Evolutionary conservation across 2,113 vertebrate species (phyloP).

Genomic region (Columba livia): DNA sequence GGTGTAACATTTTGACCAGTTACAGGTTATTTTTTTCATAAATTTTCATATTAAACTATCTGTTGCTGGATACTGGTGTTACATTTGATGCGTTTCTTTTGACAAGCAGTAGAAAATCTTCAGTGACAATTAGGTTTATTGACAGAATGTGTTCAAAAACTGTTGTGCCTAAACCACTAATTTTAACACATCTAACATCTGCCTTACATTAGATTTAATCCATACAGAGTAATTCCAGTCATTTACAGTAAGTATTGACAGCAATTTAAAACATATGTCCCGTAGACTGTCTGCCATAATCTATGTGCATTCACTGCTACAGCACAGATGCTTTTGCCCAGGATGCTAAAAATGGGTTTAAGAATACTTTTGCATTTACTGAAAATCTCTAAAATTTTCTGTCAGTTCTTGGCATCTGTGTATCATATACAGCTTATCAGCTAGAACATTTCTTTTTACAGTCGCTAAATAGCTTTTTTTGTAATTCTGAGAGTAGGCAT

Average conservation of each 20-base stretch:
- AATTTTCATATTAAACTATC: neutral
- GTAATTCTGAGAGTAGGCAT: neutral
- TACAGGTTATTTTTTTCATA: neutral
- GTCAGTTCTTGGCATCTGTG: neutral
- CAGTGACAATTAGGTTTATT: neutral
- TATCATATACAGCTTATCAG: neutral
- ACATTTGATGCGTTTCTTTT: neutral
- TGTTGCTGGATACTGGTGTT: neutral
- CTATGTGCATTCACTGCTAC: neutral
- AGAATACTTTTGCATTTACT: neutral
- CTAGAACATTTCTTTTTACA: neutral
- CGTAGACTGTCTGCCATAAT: neutral
- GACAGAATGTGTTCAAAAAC: neutral
- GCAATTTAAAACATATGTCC: slow-evolving; percentile 45
- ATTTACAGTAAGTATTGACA: slow-evolving; percentile 43
- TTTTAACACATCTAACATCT: slow-evolving; percentile 33
- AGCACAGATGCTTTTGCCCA: neutral
- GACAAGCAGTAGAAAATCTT: neutral
- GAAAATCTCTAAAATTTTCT: neutral
- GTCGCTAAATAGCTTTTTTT: neutral
- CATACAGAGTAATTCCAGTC: slow-evolving; percentile 14
- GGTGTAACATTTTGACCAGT: neutral
- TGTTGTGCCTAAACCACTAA: neutral
- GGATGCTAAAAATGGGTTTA: neutral
- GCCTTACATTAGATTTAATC: slow-evolving; percentile 24